These are phyloP conservation scores for Cheilosia pagana DNA, from an alignment of 2,888 invertebrate species.

Conservation along the genomic window DNA sequence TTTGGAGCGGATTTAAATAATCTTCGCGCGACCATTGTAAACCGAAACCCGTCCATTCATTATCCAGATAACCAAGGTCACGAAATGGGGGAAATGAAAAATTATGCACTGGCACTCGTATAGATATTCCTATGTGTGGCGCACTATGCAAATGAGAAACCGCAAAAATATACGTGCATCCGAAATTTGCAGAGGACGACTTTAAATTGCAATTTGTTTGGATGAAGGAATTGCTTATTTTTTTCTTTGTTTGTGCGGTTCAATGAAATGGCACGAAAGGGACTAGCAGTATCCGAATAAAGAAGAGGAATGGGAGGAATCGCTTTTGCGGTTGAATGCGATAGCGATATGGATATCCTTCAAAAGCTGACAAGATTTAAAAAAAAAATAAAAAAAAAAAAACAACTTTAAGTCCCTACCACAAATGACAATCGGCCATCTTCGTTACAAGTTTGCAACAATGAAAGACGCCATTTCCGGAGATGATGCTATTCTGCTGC, in stretches of 20 bases:
- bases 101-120: neutral
- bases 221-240: neutral
- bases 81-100: slow-evolving; percentile 31
- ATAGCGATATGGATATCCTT: too few relatives aligned
- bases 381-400: too few relatives aligned
- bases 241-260: neutral
- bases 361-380: too few relatives aligned
- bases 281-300: neutral
- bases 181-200: neutral
- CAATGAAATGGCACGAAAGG: neutral
- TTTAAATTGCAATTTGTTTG: neutral
- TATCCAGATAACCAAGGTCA: slow-evolving; percentile 33
- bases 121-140: neutral
- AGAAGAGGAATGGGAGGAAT: neutral
- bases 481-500: too few relatives aligned
- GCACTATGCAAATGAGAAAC: slow-evolving; percentile 9
- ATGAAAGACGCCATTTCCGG: too few relatives aligned
- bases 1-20: slow-evolving; percentile 5
- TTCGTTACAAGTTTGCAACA: too few relatives aligned
- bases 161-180: slow-evolving; percentile 6
- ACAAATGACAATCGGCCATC: too few relatives aligned
- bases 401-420: too few relatives aligned
- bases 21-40: slow-evolving; percentile 16
- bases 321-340: neutral
- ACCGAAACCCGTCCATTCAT: neutral